Evolutionary conservation across 2,888 invertebrate genomes (phyloP).

Genomic region (Dusona sp.): DNA sequence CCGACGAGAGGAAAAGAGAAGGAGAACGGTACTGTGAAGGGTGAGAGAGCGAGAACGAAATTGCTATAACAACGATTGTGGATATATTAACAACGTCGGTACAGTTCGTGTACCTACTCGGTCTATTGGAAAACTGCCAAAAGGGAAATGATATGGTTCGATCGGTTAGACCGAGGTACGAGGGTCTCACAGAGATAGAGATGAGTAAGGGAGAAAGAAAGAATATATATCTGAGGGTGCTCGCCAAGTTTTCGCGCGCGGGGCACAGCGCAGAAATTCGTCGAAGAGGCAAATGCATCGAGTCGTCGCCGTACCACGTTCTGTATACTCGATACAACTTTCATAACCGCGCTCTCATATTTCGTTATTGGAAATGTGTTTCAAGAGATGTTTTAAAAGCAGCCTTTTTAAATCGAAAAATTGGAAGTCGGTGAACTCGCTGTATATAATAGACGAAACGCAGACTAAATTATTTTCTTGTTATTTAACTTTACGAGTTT

Average conservation of each 20-base stretch:
- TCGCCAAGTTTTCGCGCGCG: slow-evolving; percentile 54
- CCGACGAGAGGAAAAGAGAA: slow-evolving; percentile 16
- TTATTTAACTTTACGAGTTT: slow-evolving; percentile 43
- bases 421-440: not conserved
- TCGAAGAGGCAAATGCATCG: slow-evolving; percentile 23
- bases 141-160: slow-evolving; percentile 69
- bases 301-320: slow-evolving; percentile 22
- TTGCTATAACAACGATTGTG: slow-evolving; percentile 25
- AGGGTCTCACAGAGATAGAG: slow-evolving; percentile 36
- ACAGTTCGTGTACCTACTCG: slow-evolving; percentile 27
- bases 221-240: slow-evolving; percentile 30
- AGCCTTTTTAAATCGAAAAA: not conserved
- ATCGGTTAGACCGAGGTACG: slow-evolving; percentile 45
- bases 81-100: slow-evolving; percentile 55
- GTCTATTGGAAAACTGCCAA: slow-evolving; percentile 72
- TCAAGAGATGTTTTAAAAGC: not conserved
- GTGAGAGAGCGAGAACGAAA: slow-evolving; percentile 13
- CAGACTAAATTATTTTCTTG: slow-evolving; percentile 12
- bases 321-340: slow-evolving; percentile 20
- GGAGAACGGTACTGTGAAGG: not conserved
- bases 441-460: not conserved
- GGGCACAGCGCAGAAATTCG: slow-evolving; percentile 25
- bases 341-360: not conserved
- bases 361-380: not conserved
- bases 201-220: slow-evolving; percentile 32